Base-by-base conservation (phyloP, 2,888 invertebrate genomes). In the Drosophila hamatofila region DNA sequence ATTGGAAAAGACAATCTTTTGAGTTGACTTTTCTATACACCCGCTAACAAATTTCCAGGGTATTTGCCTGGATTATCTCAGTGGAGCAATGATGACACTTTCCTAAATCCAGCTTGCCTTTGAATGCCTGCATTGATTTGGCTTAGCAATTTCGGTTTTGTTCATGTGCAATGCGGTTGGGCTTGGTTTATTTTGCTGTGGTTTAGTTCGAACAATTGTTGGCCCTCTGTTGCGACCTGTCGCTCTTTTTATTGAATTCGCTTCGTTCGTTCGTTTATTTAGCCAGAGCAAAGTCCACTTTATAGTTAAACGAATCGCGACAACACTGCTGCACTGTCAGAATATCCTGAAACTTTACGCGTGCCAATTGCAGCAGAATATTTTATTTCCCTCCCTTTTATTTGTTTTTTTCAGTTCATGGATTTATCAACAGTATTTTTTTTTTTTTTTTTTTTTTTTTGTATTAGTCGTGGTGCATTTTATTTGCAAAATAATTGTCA, bases 61-160 rank as follows among this genome's bases (percentile, higher is more conserved):
- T 70, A 76, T 74, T 48, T 18, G 3, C 11, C 8, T 23, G n/a
- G 52, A 48, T 37, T 39, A 42, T 44, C 25, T 60, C 11, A 11
- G 9, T 23, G 21, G 1, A 8, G 35, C 30, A 18, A 14, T 49
- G 7, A 30, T 21, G 21, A 2, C 35, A 21, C n/a, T 30, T 59
- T 66, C 39, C 23, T 18, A 49, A 68, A 58, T 49, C 41, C 49
- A 44, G 14, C 9, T 66, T 72, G 76, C 69, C 76, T 58, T 76
- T 78, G 33, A 12, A 14, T 76, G 82, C 58, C 71, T 69, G 60
- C 75, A 74, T 80, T 87, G 80, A 76, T 82, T 84, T 87, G 80
- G 80, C 65, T 80, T 75, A 67, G 82, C 73, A 75, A 65, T 69
- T 78, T 54, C 49, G 41, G 30, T 18, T 49, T 30, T 11, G 27